Conservation (phyloP, 2,888 invertebrate species). For the Cheilosia grossa region DNA sequence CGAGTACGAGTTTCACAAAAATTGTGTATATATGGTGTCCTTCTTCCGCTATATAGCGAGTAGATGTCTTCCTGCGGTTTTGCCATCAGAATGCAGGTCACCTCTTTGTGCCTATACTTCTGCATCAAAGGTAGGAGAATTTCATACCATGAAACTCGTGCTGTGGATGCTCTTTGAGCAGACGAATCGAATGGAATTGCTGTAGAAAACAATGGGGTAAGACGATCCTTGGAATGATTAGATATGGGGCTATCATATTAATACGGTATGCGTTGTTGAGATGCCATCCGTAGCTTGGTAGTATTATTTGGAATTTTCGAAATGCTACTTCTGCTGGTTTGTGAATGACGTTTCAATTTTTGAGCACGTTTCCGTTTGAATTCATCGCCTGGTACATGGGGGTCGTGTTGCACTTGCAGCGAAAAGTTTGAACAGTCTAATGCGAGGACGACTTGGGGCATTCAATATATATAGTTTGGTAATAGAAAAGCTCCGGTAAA, state of each 20-base stretch:
- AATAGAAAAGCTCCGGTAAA: constrained; percentile 27
- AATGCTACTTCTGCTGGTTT: constrained; percentile 14
- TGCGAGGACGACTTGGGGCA: constrained; percentile 1
- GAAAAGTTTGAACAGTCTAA: constrained; percentile 8
- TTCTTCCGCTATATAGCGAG: background rate
- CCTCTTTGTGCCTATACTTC: constrained; percentile 31
- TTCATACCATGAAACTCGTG: background rate
- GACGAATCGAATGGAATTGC: constrained; percentile 59
- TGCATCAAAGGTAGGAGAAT: constrained; percentile 32
- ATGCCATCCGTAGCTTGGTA: constrained; percentile 36
- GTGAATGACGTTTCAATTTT: constrained; percentile 15
- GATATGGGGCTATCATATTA: constrained; percentile 66
- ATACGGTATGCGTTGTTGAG: constrained; percentile 47
- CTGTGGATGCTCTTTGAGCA: constrained; percentile 25
- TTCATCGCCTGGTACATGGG: background rate
- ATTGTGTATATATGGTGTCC: no score
- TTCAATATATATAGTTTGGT: constrained; percentile 25
- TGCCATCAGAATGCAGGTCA: constrained; percentile 44
- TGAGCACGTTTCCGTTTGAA: constrained; percentile 53
- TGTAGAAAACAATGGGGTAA: constrained; percentile 63
- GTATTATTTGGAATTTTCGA: constrained; percentile 46
- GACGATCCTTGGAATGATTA: constrained; percentile 59
- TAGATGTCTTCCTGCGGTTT: constrained; percentile 14
- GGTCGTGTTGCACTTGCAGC: background rate
- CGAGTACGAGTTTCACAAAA: constrained; percentile 6